Percentiles rank a stretch among this genome's conserved stretches.
These are phyloP conservation scores for Eulemur coronatus DNA, from an alignment of 2,797 vertebrate species.

Conservation along the genomic window DNA sequence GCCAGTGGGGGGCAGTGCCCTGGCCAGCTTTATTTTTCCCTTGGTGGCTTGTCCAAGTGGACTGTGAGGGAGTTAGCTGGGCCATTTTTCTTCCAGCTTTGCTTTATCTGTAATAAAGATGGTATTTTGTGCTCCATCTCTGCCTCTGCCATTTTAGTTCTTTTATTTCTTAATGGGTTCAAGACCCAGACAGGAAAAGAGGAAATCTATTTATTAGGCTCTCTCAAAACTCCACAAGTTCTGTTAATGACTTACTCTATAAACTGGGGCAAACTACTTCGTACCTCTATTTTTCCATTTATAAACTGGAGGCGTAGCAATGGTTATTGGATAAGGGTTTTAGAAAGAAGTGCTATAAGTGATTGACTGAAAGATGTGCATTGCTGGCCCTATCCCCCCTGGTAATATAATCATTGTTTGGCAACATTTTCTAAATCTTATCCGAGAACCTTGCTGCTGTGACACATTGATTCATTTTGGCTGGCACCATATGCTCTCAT, in stretches of 20 bases:
- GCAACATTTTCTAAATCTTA: slow-evolving; percentile 59
- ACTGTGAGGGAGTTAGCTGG: background rate
- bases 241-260: background rate
- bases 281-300: background rate
- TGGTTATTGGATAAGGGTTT: background rate
- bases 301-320: background rate
- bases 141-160: background rate
- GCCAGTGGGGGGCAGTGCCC: background rate
- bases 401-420: background rate
- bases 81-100: background rate
- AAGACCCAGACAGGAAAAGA: background rate
- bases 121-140: background rate
- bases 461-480: slow-evolving; percentile 56
- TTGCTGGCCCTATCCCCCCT: background rate
- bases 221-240: background rate
- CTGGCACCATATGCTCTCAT: slow-evolving; percentile 46
- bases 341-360: background rate
- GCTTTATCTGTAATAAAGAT: background rate
- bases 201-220: background rate
- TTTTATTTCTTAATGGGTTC: slow-evolving; percentile 5
- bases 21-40: background rate
- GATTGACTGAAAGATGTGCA: background rate
- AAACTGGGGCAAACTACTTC: background rate
- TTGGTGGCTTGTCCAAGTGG: background rate
- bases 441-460: slow-evolving; percentile 30